phyloP scores from a whole-genome alignment of 2,797 vertebrate species.

The Channa striata region DNA sequence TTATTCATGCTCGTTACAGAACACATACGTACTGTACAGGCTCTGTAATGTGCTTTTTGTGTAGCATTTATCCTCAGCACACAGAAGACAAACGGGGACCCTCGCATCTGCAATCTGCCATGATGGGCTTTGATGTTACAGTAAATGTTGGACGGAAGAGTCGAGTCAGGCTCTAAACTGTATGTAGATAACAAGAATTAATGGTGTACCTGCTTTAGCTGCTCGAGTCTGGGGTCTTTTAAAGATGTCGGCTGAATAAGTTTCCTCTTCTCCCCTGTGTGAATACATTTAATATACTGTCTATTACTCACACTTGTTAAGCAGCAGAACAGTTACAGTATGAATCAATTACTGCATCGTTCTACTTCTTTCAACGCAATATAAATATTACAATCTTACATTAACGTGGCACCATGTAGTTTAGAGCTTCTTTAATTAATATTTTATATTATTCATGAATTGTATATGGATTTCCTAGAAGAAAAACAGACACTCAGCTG shows the following conservation, averaged over 20 bases:
- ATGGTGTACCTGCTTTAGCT: constrained; percentile 86
- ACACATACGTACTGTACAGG: constrained; percentile 24
- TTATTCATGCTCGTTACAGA: constrained; percentile 53
- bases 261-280: constrained; percentile 86
- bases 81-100: neutral
- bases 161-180: neutral
- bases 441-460: neutral
- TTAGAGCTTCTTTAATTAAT: neutral
- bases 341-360: neutral
- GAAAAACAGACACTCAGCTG: neutral
- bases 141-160: constrained; percentile 26
- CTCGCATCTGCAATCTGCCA: constrained; percentile 2
- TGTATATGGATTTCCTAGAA: neutral
- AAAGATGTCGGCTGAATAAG: constrained; percentile 84
- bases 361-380: neutral
- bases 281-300: constrained; percentile 9
- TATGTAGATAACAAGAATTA: neutral
- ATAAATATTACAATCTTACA: neutral
- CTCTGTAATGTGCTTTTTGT: constrained; percentile 55
- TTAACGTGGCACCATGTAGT: neutral
- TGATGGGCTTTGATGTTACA: constrained; percentile 19
- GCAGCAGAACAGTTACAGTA: no score
- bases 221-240: constrained; percentile 84
- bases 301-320: constrained; percentile 8
- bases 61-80: constrained; percentile 36